phyloP scores from a whole-genome alignment of 2,113 vertebrate genomes.

The Datnioides undecimradiatus region DNA sequence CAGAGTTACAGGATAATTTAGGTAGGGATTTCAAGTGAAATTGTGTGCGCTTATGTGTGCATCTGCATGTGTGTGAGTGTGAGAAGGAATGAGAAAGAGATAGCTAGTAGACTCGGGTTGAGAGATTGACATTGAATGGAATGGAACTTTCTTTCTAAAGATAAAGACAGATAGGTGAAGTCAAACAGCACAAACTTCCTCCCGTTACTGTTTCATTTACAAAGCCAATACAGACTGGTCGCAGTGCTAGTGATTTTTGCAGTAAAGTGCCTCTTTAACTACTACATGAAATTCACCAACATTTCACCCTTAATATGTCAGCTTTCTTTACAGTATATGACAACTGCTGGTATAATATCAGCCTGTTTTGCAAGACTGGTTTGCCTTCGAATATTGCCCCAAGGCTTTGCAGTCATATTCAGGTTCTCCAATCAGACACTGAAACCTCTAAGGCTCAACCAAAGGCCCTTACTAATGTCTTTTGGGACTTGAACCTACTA shows the following conservation, averaged over 20 bases:
- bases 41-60: constrained; percentile 28
- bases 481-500: constrained; percentile 33
- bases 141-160: constrained; percentile 49
- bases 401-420: constrained; percentile 44
- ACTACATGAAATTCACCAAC: constrained; percentile 26
- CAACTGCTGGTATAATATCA: constrained; percentile 39
- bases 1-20: constrained; percentile 66
- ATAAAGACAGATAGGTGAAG: constrained; percentile 40
- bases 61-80: constrained; percentile 31
- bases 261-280: constrained; percentile 24
- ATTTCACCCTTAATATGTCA: constrained; percentile 7
- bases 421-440: constrained; percentile 34
- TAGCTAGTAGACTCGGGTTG: constrained; percentile 41
- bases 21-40: constrained; percentile 60
- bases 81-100: constrained; percentile 34
- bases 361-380: constrained; percentile 40
- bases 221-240: constrained; percentile 19
- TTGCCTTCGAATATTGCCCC: constrained; percentile 53
- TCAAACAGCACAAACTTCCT: constrained; percentile 29
- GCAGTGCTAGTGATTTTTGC: constrained; percentile 24
- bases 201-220: constrained; percentile 44
- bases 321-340: constrained; percentile 39
- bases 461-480: constrained; percentile 39
- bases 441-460: constrained; percentile 36
- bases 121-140: constrained; percentile 61